Base-by-base conservation (phyloP, 2,888 invertebrate species). In the Sepioteuthis lessoniana region DNA sequence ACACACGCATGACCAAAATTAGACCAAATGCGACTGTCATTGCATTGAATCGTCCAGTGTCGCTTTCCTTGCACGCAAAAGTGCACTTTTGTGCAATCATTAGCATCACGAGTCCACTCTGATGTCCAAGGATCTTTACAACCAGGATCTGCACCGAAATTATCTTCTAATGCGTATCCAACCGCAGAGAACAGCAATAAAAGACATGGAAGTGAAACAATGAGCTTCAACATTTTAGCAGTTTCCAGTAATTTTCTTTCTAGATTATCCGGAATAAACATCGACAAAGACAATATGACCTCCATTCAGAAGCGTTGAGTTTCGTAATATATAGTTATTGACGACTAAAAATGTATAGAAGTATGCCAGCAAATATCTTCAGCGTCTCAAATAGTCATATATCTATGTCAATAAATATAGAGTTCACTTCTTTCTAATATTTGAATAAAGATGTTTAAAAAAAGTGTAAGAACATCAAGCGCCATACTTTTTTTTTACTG, bases 1-100 rank as follows among this genome's bases (percentile, higher is more conserved):
- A 95, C 95, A 94, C 95, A 95, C 46, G 95, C 95, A 94, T 95
- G 95, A 16, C 95, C 95, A 4, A 95, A 90, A 90, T 95, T 95
- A n/a, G 95, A 95, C 95, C 95, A 95, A 25, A 95, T 92, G 4
- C 95, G 91, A 28, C 94, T 95, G 93, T 95, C 95, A 92, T 95
- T 95, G 93, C 95, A 95, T 91, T 95, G 94, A 46, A 95, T 95
- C n/a, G 95, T 95, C 95, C 95, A 95, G 46, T 95, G 95, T 38
- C 94, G 94, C 91, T 95, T 95, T 55, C 95, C 95, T 93, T 95
- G 94, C 7, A 94, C 94, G 91, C 94, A 95, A 93, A 94, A 95
- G 42, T 94, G 94, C 28, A 95, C 95, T 94, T 95, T 94, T 21
- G 95, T 94, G 94, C 95, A 95, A 94, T 95, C 95, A 60, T 93